phyloP scores from a whole-genome alignment of 2,113 vertebrate genomes.

The Progne subis region DNA sequence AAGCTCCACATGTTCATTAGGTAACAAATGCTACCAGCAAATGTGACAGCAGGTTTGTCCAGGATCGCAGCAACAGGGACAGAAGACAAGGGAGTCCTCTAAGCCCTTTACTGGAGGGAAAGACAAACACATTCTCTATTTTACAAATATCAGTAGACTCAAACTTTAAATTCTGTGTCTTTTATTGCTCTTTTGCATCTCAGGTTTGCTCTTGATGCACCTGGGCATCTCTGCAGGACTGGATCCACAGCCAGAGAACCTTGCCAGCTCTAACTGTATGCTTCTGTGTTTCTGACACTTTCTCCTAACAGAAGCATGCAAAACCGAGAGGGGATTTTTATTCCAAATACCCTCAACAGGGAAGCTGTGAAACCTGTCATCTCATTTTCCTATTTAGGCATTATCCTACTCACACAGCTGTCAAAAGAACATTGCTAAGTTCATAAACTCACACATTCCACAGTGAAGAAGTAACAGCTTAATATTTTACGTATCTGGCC shows the following conservation, averaged over 20 bases:
- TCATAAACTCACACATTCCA: not conserved
- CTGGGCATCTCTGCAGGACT: not conserved
- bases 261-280: not conserved
- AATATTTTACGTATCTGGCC: not conserved
- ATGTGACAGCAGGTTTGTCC: not conserved
- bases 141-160: not conserved
- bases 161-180: not conserved
- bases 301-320: not conserved
- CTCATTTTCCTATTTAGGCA: conserved; percentile 41
- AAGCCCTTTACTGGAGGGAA: not conserved
- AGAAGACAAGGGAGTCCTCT: not conserved
- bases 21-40: not conserved
- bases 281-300: not conserved
- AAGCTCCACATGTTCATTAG: not conserved
- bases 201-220: not conserved
- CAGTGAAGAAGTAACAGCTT: not conserved
- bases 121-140: not conserved
- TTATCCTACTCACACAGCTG: conserved; percentile 38
- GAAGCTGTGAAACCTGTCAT: conserved; percentile 38
- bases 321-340: not conserved
- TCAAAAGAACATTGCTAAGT: conserved; percentile 41
- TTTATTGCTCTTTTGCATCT: not conserved
- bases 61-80: not conserved
- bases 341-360: not conserved
- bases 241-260: not conserved